Evolutionary conservation across 2,888 invertebrate species (phyloP).

Genomic region (Sinohyriopsis cumingii): DNA sequence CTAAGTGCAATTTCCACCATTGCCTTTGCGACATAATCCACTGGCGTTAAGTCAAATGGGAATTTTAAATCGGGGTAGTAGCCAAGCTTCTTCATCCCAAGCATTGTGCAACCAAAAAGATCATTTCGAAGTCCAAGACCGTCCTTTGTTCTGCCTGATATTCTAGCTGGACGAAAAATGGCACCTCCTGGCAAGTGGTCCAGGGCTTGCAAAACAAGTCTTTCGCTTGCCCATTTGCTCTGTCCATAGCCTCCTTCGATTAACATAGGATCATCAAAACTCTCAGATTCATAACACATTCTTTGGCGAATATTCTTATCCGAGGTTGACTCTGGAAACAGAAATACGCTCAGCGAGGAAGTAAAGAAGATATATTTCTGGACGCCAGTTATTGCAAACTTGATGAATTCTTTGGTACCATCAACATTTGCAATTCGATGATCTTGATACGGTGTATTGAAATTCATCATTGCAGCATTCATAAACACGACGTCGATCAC

Average conservation of each 20-base stretch:
- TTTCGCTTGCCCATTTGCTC: conserved; percentile 58
- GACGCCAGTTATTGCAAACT: conserved; percentile 45
- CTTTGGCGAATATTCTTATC: conserved; percentile 7
- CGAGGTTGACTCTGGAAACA: conserved; percentile 36
- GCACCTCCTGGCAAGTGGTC: conserved; percentile 52
- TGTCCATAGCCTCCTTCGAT: conserved; percentile 52
- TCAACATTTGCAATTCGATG: conserved; percentile 47
- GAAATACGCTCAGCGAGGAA: conserved; percentile 50
- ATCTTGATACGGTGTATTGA: conserved; percentile 49
- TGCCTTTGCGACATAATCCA: conserved; percentile 48
- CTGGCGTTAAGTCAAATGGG: conserved; percentile 54
- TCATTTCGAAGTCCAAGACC: conserved; percentile 51
- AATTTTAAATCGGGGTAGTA: conserved; percentile 48
- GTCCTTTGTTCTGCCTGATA: conserved; percentile 43
- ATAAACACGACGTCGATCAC: conserved; percentile 48
- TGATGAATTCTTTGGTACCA: conserved; percentile 49
- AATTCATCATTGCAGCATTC: conserved; percentile 56
- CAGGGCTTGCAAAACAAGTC: conserved; percentile 46
- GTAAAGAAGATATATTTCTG: conserved; percentile 49
- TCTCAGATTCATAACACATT: conserved; percentile 40
- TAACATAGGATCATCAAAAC: conserved; percentile 41
- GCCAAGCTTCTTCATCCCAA: conserved; percentile 48
- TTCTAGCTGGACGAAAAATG: conserved; percentile 50
- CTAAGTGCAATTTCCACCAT: conserved; percentile 48
- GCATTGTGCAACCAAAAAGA: conserved; percentile 42